Evolutionary conservation across 2,888 invertebrate genomes (phyloP).

Genomic region (Polyommatus iphigenia): DNA sequence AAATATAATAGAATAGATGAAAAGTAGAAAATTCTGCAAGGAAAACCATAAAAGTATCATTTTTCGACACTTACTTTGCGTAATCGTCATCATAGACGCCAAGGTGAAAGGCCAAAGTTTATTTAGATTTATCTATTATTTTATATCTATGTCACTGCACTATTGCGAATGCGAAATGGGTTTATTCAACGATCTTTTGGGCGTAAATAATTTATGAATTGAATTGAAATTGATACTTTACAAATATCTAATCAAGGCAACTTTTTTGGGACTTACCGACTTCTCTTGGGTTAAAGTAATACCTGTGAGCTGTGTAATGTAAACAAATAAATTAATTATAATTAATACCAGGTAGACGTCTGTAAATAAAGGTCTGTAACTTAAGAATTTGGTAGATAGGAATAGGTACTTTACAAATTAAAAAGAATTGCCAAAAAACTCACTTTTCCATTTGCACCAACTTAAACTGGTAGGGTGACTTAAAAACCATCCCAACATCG

Average conservation of each 20-base stretch:
- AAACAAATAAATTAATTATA: not conserved
- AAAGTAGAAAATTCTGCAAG: not conserved
- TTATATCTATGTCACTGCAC: not conserved
- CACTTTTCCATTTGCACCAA: no score
- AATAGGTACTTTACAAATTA: no score
- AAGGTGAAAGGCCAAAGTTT: constrained; percentile 9
- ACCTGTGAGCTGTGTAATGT: not conserved
- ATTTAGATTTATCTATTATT: not conserved
- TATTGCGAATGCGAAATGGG: constrained; percentile 26
- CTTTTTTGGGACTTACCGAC: not conserved
- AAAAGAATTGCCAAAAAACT: no score
- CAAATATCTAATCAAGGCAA: not conserved
- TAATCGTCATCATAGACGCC: not conserved
- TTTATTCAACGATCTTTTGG: constrained; percentile 11
- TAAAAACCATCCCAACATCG: no score
- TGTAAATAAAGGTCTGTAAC: no score
- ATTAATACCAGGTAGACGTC: no score
- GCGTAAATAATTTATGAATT: constrained; percentile 10
- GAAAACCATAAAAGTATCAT: not conserved
- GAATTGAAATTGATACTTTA: constrained; percentile 1
- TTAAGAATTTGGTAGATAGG: no score
- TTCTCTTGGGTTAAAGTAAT: not conserved
- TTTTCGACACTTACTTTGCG: not conserved
- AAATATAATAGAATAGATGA: not conserved
- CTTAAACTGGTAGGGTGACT: no score